Evolutionary conservation across 2,113 vertebrate genomes (phyloP).

Genomic region (Melospiza georgiana): DNA sequence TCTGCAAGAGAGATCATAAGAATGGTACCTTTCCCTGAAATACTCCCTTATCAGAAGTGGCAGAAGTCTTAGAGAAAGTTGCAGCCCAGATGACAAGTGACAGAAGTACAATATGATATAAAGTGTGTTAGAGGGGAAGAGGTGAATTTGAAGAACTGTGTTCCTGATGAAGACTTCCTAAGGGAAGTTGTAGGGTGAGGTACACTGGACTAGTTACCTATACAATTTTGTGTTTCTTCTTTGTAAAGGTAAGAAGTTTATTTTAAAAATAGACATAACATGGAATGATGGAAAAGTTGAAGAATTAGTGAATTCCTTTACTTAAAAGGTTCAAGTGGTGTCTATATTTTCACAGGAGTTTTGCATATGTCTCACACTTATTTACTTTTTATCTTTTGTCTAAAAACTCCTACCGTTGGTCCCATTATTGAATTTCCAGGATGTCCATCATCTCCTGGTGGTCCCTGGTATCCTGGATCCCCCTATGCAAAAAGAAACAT

Average conservation of each 20-base stretch:
- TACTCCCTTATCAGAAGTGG: background rate
- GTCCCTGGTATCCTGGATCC: conserved; percentile 60
- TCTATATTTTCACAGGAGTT: background rate
- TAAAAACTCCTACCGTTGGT: conserved; percentile 57
- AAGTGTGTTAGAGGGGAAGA: background rate
- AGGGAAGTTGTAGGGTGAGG: background rate
- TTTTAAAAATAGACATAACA: background rate
- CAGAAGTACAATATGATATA: background rate
- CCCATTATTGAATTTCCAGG: conserved; percentile 71
- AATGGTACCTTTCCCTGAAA: background rate
- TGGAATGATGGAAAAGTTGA: background rate
- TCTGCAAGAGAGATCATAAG: background rate
- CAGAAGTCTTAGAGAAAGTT: background rate
- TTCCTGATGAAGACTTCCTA: background rate
- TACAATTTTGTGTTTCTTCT: background rate
- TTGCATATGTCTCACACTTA: background rate
- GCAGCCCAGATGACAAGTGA: background rate
- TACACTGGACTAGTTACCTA: background rate
- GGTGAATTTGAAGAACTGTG: background rate
- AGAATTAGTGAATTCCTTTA: background rate
- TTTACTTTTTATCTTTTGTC: background rate
- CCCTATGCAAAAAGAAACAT: conserved; percentile 53
- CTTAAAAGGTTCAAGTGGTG: background rate
- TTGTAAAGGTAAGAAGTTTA: background rate
- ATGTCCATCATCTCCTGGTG: conserved; percentile 58